These are phyloP conservation scores for Carollia perspicillata DNA, from an alignment of 2,113 vertebrate genomes.

Conservation along the genomic window DNA sequence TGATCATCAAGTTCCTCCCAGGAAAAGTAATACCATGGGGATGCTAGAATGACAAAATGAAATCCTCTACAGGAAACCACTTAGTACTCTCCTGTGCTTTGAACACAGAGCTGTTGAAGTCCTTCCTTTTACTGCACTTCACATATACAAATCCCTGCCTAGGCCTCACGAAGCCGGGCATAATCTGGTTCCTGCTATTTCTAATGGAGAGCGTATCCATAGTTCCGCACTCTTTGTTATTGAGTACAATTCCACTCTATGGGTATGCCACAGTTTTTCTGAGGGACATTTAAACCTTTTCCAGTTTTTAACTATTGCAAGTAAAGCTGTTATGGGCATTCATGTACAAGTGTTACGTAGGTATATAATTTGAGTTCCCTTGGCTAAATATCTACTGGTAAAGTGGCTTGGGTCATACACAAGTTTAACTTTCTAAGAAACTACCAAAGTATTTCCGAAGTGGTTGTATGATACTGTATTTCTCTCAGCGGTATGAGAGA, in stretches of 20 bases:
- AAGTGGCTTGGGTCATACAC: not conserved
- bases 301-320: not conserved
- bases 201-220: not conserved
- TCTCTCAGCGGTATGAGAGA: fast-evolving
- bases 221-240: not conserved
- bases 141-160: not conserved
- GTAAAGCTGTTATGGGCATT: not conserved
- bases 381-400: not conserved
- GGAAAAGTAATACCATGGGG: not conserved
- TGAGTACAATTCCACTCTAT: not conserved
- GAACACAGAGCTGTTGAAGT: not conserved
- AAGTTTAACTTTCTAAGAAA: not conserved
- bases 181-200: not conserved
- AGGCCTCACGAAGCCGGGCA: not conserved
- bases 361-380: not conserved
- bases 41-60: not conserved
- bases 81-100: not conserved
- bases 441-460: not conserved
- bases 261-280: not conserved
- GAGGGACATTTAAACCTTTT: not conserved
- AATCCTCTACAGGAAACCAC: not conserved
- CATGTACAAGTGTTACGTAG: not conserved
- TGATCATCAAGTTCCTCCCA: not conserved
- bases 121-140: not conserved
- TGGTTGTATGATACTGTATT: not conserved